phyloP scores from a whole-genome alignment of 2,113 vertebrate species.

The Esox niger region DNA sequence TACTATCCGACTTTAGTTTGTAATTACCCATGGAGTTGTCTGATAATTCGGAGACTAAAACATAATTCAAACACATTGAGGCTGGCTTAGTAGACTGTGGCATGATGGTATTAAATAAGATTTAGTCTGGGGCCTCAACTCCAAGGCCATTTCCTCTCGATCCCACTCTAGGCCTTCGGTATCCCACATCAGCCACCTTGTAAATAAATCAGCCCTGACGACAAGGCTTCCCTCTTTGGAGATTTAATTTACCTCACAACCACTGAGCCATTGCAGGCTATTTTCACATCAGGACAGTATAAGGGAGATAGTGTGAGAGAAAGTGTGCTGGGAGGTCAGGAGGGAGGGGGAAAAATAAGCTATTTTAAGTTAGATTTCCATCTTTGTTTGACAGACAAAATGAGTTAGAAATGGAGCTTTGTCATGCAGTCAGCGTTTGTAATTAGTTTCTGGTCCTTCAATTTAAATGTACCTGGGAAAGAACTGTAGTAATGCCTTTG shows the following conservation, averaged over 20 bases:
- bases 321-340: no score
- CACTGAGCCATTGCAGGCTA: no score
- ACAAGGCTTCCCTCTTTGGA: constrained; percentile 40
- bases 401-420: constrained; percentile 51
- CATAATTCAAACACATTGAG: no score
- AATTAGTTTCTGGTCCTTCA: constrained; percentile 59
- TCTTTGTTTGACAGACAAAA: constrained; percentile 46
- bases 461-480: constrained; percentile 43
- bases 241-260: no score
- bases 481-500: constrained; percentile 39
- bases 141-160: constrained; percentile 67
- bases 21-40: no score
- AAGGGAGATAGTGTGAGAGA: no score
- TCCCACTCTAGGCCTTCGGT: constrained; percentile 48
- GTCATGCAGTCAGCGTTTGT: constrained; percentile 43
- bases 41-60: no score
- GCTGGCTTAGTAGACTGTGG: no score
- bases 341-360: no score
- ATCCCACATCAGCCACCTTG: constrained; percentile 52
- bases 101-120: constrained; percentile 60
- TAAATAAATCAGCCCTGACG: constrained; percentile 68
- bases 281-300: no score
- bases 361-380: not conserved
- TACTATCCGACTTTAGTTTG: no score
- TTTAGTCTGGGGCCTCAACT: constrained; percentile 48